These are phyloP conservation scores for Karalla daura DNA, from an alignment of 2,797 vertebrate species.

Conservation along the genomic window DNA sequence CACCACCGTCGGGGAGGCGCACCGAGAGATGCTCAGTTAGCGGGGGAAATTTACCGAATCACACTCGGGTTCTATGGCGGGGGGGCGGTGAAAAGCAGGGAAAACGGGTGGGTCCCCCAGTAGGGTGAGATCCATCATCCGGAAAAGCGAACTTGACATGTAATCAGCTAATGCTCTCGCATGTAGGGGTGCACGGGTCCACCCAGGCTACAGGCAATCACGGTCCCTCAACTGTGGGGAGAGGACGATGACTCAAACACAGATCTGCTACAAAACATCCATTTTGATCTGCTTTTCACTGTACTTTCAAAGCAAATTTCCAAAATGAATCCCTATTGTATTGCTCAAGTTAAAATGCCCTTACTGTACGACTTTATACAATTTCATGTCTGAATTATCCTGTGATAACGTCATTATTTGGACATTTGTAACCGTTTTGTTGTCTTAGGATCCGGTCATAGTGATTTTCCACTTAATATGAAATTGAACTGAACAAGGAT, in stretches of 20 bases:
- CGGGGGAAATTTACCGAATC: constrained; percentile 14
- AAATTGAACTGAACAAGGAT: too few species aligned
- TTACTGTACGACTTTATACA: too few species aligned
- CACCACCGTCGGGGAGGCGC: constrained; percentile 14
- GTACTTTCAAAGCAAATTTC: neutral
- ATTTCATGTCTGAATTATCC: too few species aligned
- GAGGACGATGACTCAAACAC: neutral
- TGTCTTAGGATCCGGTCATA: too few species aligned
- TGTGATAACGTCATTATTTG: too few species aligned
- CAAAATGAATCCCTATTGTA: too few species aligned
- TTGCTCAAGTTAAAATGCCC: too few species aligned
- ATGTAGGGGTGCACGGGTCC: constrained; percentile 7
- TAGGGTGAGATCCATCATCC: constrained; percentile 44
- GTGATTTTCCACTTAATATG: too few species aligned
- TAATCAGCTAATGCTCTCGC: constrained; percentile 76
- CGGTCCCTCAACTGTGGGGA: neutral
- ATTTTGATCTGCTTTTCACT: too few species aligned
- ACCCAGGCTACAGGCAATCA: neutral
- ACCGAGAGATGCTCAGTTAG: neutral
- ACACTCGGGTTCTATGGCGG: neutral
- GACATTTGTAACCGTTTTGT: too few species aligned
- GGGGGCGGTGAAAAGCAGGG: constrained; percentile 26
- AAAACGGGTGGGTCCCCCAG: constrained; percentile 31
- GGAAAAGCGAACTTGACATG: constrained; percentile 57
- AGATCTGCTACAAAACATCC: neutral